phyloP scores from a whole-genome alignment of 2,888 invertebrate genomes.

The Scaptomyza cyrtandrae region DNA sequence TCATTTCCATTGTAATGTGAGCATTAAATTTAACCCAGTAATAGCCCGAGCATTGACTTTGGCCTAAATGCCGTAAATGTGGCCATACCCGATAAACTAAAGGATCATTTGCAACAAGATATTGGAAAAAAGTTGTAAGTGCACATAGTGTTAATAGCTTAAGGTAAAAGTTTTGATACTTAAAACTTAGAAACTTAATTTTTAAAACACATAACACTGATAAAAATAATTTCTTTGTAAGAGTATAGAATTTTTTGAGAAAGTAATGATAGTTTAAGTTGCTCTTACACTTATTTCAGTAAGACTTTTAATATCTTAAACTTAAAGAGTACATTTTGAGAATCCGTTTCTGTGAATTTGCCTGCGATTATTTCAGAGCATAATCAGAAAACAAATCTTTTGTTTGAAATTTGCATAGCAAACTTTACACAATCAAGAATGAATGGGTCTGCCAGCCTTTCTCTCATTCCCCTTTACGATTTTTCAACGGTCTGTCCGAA shows the following conservation, averaged over 20 bases:
- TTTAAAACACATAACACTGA: too few species aligned
- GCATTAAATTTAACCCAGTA: conserved; percentile 52
- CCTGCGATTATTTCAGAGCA: conserved; percentile 12
- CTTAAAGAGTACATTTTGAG: neutral
- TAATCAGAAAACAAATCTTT: conserved; percentile 34
- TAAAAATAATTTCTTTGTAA: too few species aligned
- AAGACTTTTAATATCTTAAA: neutral
- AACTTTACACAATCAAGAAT: conserved; percentile 39
- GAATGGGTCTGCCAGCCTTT: conserved; percentile 28
- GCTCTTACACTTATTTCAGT: neutral
- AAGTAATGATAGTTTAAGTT: neutral
- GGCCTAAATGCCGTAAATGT: conserved; percentile 20
- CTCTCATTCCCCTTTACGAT: neutral
- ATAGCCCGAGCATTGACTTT: conserved; percentile 40
- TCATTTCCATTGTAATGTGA: conserved; percentile 33
- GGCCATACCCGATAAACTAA: neutral
- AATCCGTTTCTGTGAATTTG: neutral
- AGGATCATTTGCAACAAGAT: too few species aligned
- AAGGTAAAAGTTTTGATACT: too few species aligned
- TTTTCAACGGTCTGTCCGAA: conserved; percentile 4
- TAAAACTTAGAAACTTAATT: too few species aligned
- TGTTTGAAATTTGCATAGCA: conserved; percentile 57
- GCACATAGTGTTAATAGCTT: too few species aligned
- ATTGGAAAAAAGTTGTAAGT: too few species aligned
- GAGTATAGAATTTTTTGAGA: too few species aligned